Evolutionary conservation across 2,797 vertebrate species (phyloP).

Genomic region (Chromobotia macracanthus): DNA sequence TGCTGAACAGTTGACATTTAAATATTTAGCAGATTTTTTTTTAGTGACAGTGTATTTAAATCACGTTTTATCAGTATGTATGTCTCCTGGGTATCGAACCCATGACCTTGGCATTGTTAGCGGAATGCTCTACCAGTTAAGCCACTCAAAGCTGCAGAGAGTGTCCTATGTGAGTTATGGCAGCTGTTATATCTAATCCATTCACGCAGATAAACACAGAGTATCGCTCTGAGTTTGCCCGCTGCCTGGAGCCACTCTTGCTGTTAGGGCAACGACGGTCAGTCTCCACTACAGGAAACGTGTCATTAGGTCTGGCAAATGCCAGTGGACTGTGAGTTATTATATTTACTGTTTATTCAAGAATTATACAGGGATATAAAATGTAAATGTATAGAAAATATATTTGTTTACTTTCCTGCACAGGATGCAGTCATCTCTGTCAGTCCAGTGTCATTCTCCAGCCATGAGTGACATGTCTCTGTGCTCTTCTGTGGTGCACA

Average conservation of each 20-base stretch:
- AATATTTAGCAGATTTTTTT: no score
- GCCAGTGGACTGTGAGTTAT: constrained; percentile 62
- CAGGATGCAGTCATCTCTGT: constrained; percentile 73
- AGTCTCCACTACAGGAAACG: constrained; percentile 58
- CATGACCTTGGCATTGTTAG: no score
- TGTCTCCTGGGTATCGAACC: not conserved
- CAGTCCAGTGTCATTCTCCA: constrained; percentile 71
- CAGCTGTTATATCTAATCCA: not conserved
- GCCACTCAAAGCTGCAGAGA: not conserved
- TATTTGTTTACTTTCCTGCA: constrained; percentile 21
- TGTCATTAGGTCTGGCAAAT: constrained; percentile 68
- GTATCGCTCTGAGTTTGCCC: constrained; percentile 80
- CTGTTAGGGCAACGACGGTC: constrained; percentile 74
- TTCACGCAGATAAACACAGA: constrained; percentile 81
- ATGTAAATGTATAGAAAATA: not conserved
- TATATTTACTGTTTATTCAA: not conserved
- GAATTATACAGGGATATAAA: not conserved
- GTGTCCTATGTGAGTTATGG: not conserved
- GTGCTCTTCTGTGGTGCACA: constrained; percentile 71
- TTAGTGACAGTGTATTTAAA: not conserved
- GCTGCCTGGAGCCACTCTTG: constrained; percentile 82
- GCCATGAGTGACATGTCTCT: constrained; percentile 71
- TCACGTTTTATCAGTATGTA: not conserved
- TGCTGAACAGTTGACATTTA: no score
- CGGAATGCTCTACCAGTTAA: no score